phyloP scores from a whole-genome alignment of 2,888 invertebrate genomes.

The Parasteatoda lunata region DNA sequence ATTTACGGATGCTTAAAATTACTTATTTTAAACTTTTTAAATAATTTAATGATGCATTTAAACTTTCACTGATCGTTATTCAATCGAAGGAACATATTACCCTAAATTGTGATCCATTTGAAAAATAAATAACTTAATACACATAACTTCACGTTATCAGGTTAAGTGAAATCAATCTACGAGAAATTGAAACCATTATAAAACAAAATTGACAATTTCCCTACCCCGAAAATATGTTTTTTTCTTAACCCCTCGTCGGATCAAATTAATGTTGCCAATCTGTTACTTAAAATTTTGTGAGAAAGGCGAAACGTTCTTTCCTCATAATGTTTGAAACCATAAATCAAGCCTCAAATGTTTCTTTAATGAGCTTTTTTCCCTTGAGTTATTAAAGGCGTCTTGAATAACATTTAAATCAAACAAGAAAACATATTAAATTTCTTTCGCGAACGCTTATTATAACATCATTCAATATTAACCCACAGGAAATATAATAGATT shows the following conservation, averaged over 20 bases:
- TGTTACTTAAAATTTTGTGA: not conserved
- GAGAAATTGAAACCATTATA: too few relatives aligned
- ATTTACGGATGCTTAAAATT: too few relatives aligned
- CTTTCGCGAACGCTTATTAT: conserved; percentile 6
- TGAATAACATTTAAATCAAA: conserved; percentile 20
- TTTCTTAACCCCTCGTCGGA: not conserved
- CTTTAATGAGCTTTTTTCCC: conserved; percentile 28
- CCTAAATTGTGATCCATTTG: too few relatives aligned
- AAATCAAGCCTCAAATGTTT: conserved; percentile 39
- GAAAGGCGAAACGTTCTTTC: not conserved
- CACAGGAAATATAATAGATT: conserved; percentile 16
- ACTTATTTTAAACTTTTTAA: too few relatives aligned
- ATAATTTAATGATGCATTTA: too few relatives aligned
- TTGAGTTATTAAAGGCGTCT: conserved; percentile 21
- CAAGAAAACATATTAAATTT: conserved; percentile 4
- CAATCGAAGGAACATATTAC: too few relatives aligned
- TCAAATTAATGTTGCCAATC: not conserved
- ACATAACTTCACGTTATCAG: too few relatives aligned
- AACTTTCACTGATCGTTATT: too few relatives aligned
- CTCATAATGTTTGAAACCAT: not conserved
- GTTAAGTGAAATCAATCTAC: too few relatives aligned
- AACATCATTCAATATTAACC: conserved; percentile 10
- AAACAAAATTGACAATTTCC: too few relatives aligned
- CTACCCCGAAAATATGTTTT: too few relatives aligned
- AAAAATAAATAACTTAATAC: too few relatives aligned